Conservation (phyloP, 2,797 vertebrate species). For the Melanogrammus aeglefinus region DNA sequence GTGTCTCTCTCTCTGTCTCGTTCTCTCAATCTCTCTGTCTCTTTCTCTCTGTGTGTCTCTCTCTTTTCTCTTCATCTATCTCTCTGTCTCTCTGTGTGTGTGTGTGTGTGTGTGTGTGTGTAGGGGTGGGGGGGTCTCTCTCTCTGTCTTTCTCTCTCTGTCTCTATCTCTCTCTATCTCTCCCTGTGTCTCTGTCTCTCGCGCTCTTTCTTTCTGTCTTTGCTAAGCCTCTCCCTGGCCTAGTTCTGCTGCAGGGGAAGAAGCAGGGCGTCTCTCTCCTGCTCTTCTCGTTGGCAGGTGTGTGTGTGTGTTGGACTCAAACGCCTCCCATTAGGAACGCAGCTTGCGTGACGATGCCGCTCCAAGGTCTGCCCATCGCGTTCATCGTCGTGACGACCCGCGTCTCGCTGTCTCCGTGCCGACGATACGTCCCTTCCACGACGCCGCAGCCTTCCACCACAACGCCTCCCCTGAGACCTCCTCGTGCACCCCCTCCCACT, state of each 20-base stretch:
- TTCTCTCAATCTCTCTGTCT: too few species aligned
- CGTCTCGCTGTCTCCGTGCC: not conserved
- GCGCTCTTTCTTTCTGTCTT: not conserved
- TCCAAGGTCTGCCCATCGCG: constrained; percentile 37
- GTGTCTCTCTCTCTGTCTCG: too few species aligned
- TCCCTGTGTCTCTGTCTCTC: not conserved
- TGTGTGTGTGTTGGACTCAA: constrained; percentile 51
- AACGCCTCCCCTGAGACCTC: not conserved
- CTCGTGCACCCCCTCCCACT: not conserved
- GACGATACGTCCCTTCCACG: not conserved
- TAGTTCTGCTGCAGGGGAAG: constrained; percentile 46
- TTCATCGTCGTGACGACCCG: not conserved
- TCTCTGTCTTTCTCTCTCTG: too few species aligned
- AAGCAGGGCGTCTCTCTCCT: constrained; percentile 66
- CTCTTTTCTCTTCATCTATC: too few species aligned
- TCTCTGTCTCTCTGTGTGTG: too few species aligned
- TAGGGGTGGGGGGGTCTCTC: too few species aligned
- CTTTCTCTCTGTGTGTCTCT: too few species aligned
- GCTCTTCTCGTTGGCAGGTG: constrained; percentile 44
- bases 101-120: too few species aligned
- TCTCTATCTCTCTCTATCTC: too few species aligned
- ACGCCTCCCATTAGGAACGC: constrained; percentile 55
- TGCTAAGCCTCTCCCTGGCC: constrained; percentile 30
- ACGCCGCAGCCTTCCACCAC: not conserved
- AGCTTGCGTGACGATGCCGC: constrained; percentile 56